A percentile compares a stretch with the other conserved stretches of the same genome.
These are phyloP conservation scores for Latheticus oryzae DNA, from an alignment of 2,888 invertebrate genomes.

Conservation along the genomic window DNA sequence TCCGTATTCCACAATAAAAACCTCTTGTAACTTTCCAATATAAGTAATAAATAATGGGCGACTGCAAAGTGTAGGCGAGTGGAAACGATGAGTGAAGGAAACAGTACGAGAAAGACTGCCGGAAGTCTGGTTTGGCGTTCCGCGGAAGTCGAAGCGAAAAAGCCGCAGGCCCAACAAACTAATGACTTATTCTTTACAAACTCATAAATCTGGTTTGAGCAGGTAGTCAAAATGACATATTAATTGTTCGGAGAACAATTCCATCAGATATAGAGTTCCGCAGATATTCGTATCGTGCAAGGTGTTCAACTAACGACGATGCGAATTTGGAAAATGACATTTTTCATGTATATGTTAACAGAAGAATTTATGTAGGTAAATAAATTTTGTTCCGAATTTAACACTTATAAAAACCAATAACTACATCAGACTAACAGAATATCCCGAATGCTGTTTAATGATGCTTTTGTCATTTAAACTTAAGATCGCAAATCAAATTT, in stretches of 20 bases:
- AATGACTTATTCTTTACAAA: constrained; percentile 59
- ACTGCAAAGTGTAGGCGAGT: constrained; percentile 24
- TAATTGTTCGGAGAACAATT: constrained; percentile 39
- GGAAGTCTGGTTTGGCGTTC: constrained; percentile 39
- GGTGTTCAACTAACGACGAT: too few species aligned
- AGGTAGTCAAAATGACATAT: constrained; percentile 50
- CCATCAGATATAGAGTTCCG: constrained; percentile 14
- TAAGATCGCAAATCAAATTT: too few species aligned
- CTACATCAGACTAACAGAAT: too few species aligned
- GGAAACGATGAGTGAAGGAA: constrained; percentile 33
- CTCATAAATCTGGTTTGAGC: constrained; percentile 58
- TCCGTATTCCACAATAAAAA: constrained; percentile 26
- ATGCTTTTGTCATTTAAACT: too few species aligned
- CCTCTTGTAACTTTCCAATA: constrained; percentile 37
- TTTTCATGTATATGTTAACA: too few species aligned
- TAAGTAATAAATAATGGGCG: constrained; percentile 41
- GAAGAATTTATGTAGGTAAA: too few species aligned
- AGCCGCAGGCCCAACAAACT: constrained; percentile 56
- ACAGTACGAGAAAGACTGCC: constrained; percentile 35
- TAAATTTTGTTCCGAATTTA: too few species aligned
- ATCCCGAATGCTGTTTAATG: too few species aligned
- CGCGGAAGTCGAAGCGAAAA: constrained; percentile 52
- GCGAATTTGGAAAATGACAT: too few species aligned
- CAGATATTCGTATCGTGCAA: too few species aligned
- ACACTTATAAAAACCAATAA: too few species aligned